Conservation (phyloP, 2,888 invertebrate species). For the Caenorhabditis sp. region DNA sequence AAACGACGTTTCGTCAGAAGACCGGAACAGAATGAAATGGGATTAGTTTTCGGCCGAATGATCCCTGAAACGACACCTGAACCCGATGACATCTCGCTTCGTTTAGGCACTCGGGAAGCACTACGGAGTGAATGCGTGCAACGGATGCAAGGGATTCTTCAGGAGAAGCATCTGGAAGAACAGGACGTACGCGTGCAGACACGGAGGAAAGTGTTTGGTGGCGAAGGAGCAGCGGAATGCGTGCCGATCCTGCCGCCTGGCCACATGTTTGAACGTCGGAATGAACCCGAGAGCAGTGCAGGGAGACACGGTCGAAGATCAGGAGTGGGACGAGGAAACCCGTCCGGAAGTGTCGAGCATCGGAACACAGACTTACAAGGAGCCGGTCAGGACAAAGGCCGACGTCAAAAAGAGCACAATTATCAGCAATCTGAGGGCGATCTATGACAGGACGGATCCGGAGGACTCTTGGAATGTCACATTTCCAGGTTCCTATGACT, state of each 20-base stretch:
- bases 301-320: constrained; percentile 44
- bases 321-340: constrained; percentile 49
- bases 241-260: constrained; percentile 64
- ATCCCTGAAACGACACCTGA: background rate
- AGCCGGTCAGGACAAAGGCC: background rate
- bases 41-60: constrained; percentile 3
- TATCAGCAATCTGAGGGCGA: constrained; percentile 12
- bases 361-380: constrained; percentile 7
- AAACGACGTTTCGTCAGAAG: no score
- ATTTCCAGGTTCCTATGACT: constrained; percentile 33
- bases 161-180: constrained; percentile 70
- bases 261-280: constrained; percentile 60
- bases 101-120: constrained; percentile 69
- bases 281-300: constrained; percentile 73
- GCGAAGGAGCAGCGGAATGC: constrained; percentile 67
- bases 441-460: constrained; percentile 33
- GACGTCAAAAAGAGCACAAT: constrained; percentile 15
- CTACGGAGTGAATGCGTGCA: constrained; percentile 72
- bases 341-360: background rate
- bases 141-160: constrained; percentile 78
- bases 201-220: constrained; percentile 59
- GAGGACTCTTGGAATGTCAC: constrained; percentile 22
- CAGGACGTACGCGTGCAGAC: constrained; percentile 64
- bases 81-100: background rate
- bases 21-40: no score